Conservation (phyloP, 2,888 invertebrate species). For the Hetaerina titia region DNA sequence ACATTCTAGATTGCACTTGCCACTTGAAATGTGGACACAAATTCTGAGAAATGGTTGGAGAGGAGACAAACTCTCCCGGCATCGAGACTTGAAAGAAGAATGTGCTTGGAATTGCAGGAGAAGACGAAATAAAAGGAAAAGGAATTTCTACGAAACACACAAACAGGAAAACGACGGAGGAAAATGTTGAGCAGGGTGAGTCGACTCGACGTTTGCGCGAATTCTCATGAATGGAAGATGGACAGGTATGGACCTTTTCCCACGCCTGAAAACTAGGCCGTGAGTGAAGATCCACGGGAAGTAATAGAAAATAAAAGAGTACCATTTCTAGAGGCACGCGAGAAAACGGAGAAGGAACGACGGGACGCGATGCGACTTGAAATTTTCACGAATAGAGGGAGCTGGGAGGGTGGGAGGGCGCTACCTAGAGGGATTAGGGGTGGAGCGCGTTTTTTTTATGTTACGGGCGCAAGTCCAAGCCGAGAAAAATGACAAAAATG, state of each 20-base stretch:
- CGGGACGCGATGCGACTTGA: not conserved
- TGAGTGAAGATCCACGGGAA: not conserved
- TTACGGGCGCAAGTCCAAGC: not conserved
- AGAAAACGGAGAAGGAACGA: not conserved
- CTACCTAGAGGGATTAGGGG: not conserved
- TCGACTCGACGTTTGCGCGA: not conserved
- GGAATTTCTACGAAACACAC: not conserved
- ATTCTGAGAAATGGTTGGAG: no score
- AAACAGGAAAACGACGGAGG: not conserved
- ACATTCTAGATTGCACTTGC: no score
- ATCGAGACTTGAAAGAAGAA: not conserved
- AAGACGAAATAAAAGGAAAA: not conserved
- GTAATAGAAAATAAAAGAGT: conserved; percentile 18
- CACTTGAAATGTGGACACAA: no score
- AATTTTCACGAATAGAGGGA: not conserved
- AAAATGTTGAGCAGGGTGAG: not conserved
- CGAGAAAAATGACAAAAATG: not conserved
- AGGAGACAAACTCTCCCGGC: not conserved
- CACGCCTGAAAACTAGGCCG: not conserved
- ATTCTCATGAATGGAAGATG: no score
- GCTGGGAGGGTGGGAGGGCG: not conserved
- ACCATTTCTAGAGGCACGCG: not conserved
- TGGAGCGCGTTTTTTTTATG: not conserved
- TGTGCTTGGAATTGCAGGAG: not conserved
- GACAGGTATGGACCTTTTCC: no score